Base-by-base conservation (phyloP, 2,797 vertebrate species). In the Silurus lanzhouensis region DNA sequence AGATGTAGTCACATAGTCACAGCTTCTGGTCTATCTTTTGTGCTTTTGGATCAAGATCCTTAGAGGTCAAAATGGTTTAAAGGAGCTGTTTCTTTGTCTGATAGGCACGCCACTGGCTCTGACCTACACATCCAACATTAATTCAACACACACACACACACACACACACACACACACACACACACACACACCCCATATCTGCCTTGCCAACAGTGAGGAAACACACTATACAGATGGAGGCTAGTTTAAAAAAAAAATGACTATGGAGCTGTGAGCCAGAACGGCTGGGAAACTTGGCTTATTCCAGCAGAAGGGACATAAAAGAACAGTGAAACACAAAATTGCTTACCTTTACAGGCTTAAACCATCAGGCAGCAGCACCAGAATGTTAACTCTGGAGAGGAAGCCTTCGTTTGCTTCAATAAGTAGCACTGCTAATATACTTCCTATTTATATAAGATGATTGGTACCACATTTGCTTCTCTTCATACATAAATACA, bases 281-380 rank as follows among this genome's bases (percentile, higher is more conserved):
- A 83, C 67, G 46, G 71, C 74, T 80, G 81, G 87, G 80, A 83
- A 87, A 68, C 71, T 85, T 72, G 71, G 91, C 58, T 82, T 77
- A 68, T 87, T 85, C 81, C 6, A 85, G 57, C 19, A n/a, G 75
- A 60, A 78, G 57, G 57, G 67, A 86, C 72, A 77, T 66, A 88
- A 87, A 75, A 83, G 78, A 80, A 86, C 82, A 88, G 72, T 85
- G 86, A 82, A 85, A 85, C 85, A 84, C 68, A 90, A 86, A 81
- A 90, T 84, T 77, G 79, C 76, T 85, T 83, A 84, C 79, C 79
- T 84, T 86, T 88, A 60, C 81, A 27, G 82, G 64, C 86, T 57
- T 79, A 25, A 27, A 55, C 12, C 80, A 77, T 68, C 74, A 58
- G 22, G 57, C 81, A 31, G 57, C 71, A 31, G 71, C 48, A 81